Evolutionary conservation across 37 sponge, comb jelly and placozoan species (phyloP), one percentile per base, ranked within the genome.

Genomic region (Dysidea cf. avara): DNA sequence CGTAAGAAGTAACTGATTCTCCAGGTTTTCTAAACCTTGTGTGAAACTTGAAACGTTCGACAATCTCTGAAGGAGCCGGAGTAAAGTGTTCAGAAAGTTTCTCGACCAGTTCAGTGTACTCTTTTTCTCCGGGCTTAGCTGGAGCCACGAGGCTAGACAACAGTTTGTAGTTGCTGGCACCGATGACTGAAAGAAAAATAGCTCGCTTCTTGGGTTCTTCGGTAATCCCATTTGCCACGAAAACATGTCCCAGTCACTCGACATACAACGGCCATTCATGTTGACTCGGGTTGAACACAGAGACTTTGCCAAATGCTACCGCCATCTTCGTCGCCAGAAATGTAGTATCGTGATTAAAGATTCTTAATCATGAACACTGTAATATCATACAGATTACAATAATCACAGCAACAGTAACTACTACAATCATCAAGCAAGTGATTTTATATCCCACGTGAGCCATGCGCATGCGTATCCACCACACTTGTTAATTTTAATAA

Each of bases 31-130:
- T 47, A 21, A 49, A 22, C 2, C 63, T 26, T 11, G 33, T 34
- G 63, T 61, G 5, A 9, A 43, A 43, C 9, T 43, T 5, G 9
- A 69, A 69, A 3, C 53, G 70, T 9, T 69, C 52, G 7, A 69
- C 70, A 46, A 46, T 69, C 28, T 49, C 70, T 24, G 70, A 69
- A 29, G 24, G 53, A 20, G 47, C 49, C 28, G 70, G 53, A 21
- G 46, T 3, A 28, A 49, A 31, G 11, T 47, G 53, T 11, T 69
- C 53, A 21, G n/a, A 3, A 9, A 69, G 1, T 3, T 3, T 21
- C 51, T 69, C 31, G 53, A 49, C 51, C 22, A 69, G 24, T 24
- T 46, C 53, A 1, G 11, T 52, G 47, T 29, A 69, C 7, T 48
- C 25, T 22, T 46, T 49, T 9, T 47, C 53, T 3, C 31, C 50